These are phyloP conservation scores for Hemitrygon akajei DNA, from an alignment of 2,797 vertebrate species.

Conservation along the genomic window DNA sequence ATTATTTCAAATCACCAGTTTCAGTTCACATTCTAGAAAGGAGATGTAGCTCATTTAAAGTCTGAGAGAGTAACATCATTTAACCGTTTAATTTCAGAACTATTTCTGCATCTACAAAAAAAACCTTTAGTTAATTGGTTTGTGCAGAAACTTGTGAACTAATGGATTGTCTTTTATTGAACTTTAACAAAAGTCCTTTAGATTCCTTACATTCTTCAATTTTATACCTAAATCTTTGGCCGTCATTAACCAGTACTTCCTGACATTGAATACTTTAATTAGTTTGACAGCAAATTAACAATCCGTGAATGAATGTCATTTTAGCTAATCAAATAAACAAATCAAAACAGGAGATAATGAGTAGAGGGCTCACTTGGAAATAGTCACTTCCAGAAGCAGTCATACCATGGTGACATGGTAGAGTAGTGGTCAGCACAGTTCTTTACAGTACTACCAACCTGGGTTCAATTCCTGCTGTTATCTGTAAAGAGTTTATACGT, in stretches of 20 bases:
- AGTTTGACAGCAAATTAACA: background rate
- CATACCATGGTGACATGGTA: too few relatives aligned
- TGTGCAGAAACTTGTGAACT: background rate
- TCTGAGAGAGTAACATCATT: conserved; percentile 6
- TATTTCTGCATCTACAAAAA: background rate
- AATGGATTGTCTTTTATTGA: too few relatives aligned
- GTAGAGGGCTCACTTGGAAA: background rate
- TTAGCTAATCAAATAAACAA: background rate
- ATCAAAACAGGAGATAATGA: background rate
- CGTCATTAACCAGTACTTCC: background rate
- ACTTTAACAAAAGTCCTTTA: background rate
- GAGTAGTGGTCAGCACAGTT: too few relatives aligned
- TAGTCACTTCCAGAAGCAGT: background rate
- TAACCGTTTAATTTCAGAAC: background rate
- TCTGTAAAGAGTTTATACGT: too few relatives aligned
- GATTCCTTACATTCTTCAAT: background rate
- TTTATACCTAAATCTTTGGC: background rate
- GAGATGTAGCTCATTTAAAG: background rate
- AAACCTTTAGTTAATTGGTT: conserved; percentile 4
- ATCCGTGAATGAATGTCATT: background rate
- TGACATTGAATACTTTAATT: background rate
- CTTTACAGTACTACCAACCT: too few relatives aligned
- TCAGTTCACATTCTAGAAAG: background rate
- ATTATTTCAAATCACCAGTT: conserved; percentile 10
- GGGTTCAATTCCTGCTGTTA: too few relatives aligned